Percentiles rank a stretch among this genome's conserved stretches.
Conservation (phyloP, 2,113 vertebrate species). For the Chloroceryle aenea region DNA sequence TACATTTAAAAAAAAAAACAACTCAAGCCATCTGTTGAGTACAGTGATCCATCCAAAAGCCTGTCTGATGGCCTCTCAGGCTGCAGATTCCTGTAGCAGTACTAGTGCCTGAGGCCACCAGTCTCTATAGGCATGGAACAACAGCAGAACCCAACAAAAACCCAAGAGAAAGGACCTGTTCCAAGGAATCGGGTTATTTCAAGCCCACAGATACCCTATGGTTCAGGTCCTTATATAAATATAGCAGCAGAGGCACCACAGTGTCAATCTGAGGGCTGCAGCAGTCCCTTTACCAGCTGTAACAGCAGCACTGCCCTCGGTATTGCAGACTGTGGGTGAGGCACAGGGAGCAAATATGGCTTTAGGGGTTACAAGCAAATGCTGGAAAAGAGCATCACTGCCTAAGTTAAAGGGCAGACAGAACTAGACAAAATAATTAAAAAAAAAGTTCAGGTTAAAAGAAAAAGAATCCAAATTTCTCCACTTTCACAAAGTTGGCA, state of each 20-base stretch:
- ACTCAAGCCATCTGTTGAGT: neutral
- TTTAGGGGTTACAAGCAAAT: conserved; percentile 44
- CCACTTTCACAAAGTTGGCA: neutral
- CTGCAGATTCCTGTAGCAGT: neutral
- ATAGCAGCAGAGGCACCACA: conserved; percentile 50
- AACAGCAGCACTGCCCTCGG: neutral
- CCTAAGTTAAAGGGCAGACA: neutral
- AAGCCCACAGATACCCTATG: neutral
- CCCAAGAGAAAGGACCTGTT: neutral
- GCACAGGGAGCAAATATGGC: conserved; percentile 64
- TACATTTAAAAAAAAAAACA: neutral
- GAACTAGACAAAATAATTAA: neutral
- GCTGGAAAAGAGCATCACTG: neutral
- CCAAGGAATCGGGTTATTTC: neutral
- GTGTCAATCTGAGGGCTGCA: neutral
- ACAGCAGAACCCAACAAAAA: conserved; percentile 18
- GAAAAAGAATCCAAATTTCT: neutral
- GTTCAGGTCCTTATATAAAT: conserved; percentile 12
- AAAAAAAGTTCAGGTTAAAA: neutral
- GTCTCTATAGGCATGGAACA: neutral
- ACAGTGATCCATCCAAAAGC: neutral
- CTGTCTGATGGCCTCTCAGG: neutral
- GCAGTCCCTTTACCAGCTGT: neutral
- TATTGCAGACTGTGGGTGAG: neutral
- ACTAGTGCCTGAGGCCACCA: neutral